phyloP scores from a whole-genome alignment of 2,888 invertebrate species.

The Euproctis similis region DNA sequence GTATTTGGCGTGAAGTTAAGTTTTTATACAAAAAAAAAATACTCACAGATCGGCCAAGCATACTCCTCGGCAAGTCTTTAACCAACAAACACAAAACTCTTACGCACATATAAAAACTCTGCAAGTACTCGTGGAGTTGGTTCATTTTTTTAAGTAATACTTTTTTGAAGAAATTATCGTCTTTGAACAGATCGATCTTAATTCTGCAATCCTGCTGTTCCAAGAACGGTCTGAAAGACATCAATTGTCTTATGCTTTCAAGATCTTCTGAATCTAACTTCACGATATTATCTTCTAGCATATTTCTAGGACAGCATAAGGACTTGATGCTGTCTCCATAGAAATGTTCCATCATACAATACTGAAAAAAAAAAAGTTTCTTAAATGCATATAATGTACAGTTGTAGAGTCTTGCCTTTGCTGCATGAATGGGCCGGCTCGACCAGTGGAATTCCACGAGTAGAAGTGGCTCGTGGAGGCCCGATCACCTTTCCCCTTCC shows the following conservation, averaged over 20 bases:
- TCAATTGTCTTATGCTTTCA: constrained; percentile 76
- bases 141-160: constrained; percentile 74
- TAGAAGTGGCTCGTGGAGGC: no score
- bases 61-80: constrained; percentile 82
- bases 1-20: not conserved
- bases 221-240: constrained; percentile 83
- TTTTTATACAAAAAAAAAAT: constrained; percentile 4
- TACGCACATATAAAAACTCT: constrained; percentile 81
- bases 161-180: constrained; percentile 78
- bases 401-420: no score
- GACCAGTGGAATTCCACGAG: no score
- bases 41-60: constrained; percentile 87
- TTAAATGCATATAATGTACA: no score
- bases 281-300: constrained; percentile 66
- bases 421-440: no score
- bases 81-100: constrained; percentile 81
- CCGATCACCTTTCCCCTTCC: no score
- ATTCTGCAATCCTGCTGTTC: constrained; percentile 75
- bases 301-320: constrained; percentile 78
- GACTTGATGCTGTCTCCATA: constrained; percentile 81
- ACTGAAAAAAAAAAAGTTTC: constrained; percentile 77
- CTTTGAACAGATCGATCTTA: constrained; percentile 78
- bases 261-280: constrained; percentile 77
- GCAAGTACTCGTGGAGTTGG: constrained; percentile 80
- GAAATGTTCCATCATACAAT: constrained; percentile 91